These are phyloP conservation scores for Chrysocyon brachyurus DNA, from an alignment of 2,797 vertebrate species.

Conservation along the genomic window DNA sequence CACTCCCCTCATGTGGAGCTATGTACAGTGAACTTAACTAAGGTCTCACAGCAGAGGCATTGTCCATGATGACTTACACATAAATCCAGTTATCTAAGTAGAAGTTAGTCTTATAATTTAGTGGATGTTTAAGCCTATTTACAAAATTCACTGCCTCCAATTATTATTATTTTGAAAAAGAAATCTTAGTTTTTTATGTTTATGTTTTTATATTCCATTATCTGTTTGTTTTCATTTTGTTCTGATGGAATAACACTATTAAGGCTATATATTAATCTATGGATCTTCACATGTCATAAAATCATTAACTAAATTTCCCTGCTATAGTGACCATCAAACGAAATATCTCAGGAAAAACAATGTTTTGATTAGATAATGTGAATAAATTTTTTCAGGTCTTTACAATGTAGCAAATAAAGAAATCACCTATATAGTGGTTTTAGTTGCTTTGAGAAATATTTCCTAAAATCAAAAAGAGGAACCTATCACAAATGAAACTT, in stretches of 20 bases:
- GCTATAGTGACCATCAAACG: not conserved
- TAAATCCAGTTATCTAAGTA: not conserved
- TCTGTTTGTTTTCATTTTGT: not conserved
- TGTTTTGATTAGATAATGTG: not conserved
- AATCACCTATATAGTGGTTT: not conserved
- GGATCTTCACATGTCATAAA: slow-evolving; percentile 18
- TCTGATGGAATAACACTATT: not conserved
- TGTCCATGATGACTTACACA: not conserved
- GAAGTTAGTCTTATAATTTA: not conserved
- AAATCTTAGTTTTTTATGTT: not conserved
- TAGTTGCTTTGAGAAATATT: not conserved
- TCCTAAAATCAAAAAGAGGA: not conserved
- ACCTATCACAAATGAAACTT: not conserved
- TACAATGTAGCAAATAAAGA: not conserved
- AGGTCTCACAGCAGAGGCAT: not conserved
- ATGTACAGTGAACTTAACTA: not conserved
- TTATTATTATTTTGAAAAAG: not conserved
- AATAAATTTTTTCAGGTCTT: not conserved
- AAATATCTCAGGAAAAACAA: not conserved
- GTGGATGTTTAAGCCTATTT: not conserved
- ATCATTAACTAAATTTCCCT: not conserved
- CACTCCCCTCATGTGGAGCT: not conserved
- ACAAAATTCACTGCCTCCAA: not conserved
- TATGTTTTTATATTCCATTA: not conserved
- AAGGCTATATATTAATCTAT: not conserved